phyloP scores from a whole-genome alignment of 2,797 vertebrate species.

The Falco peregrinus region DNA sequence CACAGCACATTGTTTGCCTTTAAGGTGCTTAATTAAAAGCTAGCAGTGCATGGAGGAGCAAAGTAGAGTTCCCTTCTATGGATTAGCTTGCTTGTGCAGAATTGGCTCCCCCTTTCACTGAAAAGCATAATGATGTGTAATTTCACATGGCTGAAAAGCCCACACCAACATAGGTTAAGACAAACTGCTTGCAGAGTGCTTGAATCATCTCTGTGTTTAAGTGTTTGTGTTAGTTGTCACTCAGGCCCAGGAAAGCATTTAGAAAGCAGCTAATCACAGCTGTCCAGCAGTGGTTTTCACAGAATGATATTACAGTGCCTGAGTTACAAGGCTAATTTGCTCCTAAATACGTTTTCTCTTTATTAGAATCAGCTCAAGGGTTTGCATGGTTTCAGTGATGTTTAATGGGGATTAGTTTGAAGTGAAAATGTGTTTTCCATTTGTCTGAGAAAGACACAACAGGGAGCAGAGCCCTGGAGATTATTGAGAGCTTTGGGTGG shows the following conservation, averaged over 20 bases:
- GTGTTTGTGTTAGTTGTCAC: not conserved
- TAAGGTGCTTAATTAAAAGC: not conserved
- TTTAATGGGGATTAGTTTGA: slow-evolving; percentile 60
- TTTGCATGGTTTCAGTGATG: slow-evolving; percentile 22
- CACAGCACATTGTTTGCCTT: not conserved
- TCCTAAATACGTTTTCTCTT: slow-evolving; percentile 45
- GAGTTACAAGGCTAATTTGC: slow-evolving; percentile 32
- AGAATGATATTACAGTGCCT: not conserved
- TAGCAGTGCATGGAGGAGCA: not conserved
- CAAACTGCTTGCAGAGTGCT: not conserved
- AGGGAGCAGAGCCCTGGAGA: slow-evolving; percentile 49
- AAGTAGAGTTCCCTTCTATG: not conserved
- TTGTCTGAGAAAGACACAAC: not conserved
- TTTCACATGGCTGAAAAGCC: not conserved
- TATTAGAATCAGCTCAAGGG: slow-evolving; percentile 44
- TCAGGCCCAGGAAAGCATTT: not conserved
- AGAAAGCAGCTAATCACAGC: slow-evolving; percentile 1
- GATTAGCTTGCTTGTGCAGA: not conserved
- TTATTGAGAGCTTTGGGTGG: slow-evolving; percentile 13
- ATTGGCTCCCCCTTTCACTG: not conserved
- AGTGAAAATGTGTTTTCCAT: slow-evolving; percentile 63
- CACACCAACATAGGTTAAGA: not conserved
- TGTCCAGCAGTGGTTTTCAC: not conserved
- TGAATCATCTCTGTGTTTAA: not conserved
- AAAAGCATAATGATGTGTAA: not conserved